Percentiles rank a stretch among this genome's conserved stretches.
These are phyloP conservation scores for Nomada ferruginata DNA, from an alignment of 2,888 invertebrate genomes.

Conservation along the genomic window DNA sequence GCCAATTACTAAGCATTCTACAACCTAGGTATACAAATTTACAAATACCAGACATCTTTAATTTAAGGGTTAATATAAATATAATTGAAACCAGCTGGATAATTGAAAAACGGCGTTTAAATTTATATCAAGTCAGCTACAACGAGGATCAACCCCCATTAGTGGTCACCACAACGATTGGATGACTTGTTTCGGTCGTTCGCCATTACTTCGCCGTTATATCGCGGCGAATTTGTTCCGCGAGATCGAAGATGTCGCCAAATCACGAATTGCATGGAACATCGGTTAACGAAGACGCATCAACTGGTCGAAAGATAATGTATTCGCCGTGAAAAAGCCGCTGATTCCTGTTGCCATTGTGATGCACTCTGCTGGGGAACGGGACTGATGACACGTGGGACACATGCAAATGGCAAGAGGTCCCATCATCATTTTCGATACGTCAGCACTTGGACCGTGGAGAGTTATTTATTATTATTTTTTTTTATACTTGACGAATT, in stretches of 20 bases:
- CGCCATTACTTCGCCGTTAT: conserved; percentile 69
- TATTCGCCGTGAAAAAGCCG: conserved; percentile 51
- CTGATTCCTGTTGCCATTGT: conserved; percentile 53
- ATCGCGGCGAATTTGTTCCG: conserved; percentile 70
- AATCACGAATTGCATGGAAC: conserved; percentile 51
- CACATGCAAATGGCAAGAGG: conserved; percentile 50
- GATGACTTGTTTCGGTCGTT: conserved; percentile 57
- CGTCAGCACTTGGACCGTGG: conserved; percentile 26
- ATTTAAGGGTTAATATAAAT: no score
- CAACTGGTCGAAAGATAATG: conserved; percentile 46
- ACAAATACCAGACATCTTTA: no score
- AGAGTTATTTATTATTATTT: background rate
- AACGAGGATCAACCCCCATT: conserved; percentile 65
- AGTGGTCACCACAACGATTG: conserved; percentile 57
- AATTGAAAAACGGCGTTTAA: conserved; percentile 30
- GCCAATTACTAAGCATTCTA: no score
- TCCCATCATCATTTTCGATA: conserved; percentile 53
- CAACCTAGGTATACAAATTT: no score
- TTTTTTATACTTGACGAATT: background rate
- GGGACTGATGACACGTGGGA: conserved; percentile 27
- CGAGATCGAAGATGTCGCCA: conserved; percentile 70
- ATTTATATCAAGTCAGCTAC: conserved; percentile 37
- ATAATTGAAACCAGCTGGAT: no score
- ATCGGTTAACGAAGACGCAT: conserved; percentile 51
- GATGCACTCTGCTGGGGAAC: conserved; percentile 6